Evolutionary conservation across 2,113 vertebrate genomes (phyloP), one percentile per base, ranked within the genome.

Genomic region (Notarius lentiginosus): DNA sequence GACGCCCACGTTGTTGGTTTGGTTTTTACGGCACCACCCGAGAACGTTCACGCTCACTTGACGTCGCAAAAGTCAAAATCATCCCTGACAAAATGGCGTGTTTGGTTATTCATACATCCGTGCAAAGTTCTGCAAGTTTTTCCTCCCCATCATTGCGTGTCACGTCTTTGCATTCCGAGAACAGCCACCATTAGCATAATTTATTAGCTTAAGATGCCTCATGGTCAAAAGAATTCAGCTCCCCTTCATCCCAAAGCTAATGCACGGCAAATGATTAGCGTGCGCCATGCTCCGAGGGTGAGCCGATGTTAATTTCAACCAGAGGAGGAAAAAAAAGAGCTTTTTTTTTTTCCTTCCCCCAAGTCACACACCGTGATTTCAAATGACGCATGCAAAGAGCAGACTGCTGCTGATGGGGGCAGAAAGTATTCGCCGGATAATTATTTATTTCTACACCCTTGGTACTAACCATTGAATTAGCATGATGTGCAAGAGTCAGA

Each of bases 121-220:
- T 7, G 2, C 30, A 8, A 47, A 73, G 61, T 63, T 63, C 61
- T 24, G 61, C 61, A 63, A 30, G 7, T 10, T 20, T 20, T 22
- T 47, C 68, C 15, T 2, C 17, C 68, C 4, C 17, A 4, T 41
- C 41, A 41, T 41, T 41, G 41, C 41, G 41, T 2, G 41, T 41
- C 41, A 4, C 41, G 41, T 41, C 41, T 41, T 41, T 41, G 41
- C 41, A 4, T 41, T 41, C 41, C 84, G 88, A 88, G 75, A 53
- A 90, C 91, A 89, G 84, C 86, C 51, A 61, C 87, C 91, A 93
- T 94, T 93, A 93, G 82, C 91, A 93, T 94, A 91, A 93, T 94
- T 93, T 93, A 94, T 95, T 92, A 90, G 87, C 87, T 84, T 85
- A 89, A 92, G 91, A 92, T 91, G 90, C 92, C 93, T 94, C 89